Conservation (phyloP, 2,113 vertebrate species). For the Campylomormyrus tamandua region DNA sequence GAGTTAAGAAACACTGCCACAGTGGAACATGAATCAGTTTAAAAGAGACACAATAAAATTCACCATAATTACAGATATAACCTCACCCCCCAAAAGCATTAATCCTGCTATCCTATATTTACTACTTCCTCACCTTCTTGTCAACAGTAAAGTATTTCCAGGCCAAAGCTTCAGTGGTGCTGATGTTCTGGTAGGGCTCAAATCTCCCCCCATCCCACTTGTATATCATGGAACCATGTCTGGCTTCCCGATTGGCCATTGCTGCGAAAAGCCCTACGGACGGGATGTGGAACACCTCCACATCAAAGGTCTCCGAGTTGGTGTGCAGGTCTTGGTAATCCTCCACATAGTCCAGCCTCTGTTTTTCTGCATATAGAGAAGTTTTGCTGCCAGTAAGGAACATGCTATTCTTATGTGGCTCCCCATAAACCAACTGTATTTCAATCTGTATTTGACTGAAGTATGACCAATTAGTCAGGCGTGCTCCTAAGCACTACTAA, state of each 20-base stretch:
- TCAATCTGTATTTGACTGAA: not conserved
- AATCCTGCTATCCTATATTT: not conserved
- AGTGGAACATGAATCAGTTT: not conserved
- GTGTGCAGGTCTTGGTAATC: conserved; percentile 81
- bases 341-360: conserved; percentile 82
- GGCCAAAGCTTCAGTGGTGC: conserved; percentile 79
- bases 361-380: conserved; percentile 52
- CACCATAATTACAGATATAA: not conserved
- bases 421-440: not conserved
- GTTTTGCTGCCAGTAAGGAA: not conserved
- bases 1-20: not conserved
- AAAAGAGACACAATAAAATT: not conserved
- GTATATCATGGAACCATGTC: conserved; percentile 71
- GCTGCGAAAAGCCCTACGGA: conserved; percentile 78
- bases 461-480: not conserved
- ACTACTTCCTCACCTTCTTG: conserved; percentile 59
- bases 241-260: conserved; percentile 65
- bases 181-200: conserved; percentile 77
- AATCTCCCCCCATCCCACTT: conserved; percentile 77
- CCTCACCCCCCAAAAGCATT: not conserved
- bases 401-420: not conserved
- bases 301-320: conserved; percentile 75
- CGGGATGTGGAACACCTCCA: conserved; percentile 79
- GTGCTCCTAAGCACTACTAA: not conserved
- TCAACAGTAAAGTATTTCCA: conserved; percentile 86